phyloP scores from a whole-genome alignment of 1,140 invertebrate genomes.

The Hyphantria cunea region DNA sequence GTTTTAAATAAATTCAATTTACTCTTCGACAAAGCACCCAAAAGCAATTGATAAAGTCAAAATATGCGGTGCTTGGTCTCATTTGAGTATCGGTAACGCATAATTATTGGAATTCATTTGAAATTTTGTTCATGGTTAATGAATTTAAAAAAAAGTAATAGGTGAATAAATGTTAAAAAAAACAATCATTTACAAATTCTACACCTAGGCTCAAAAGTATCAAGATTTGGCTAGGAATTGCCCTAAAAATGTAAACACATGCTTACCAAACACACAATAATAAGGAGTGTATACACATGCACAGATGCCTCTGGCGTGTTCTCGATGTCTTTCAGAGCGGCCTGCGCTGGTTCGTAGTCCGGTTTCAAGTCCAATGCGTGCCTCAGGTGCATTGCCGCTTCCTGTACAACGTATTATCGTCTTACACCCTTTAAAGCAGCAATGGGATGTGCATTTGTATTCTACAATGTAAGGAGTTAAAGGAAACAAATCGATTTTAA shows the following conservation, averaged over 20 bases:
- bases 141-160: too few relatives aligned
- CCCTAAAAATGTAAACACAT: slow-evolving; percentile 1
- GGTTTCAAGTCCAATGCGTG: slow-evolving; percentile 92
- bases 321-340: slow-evolving; percentile 90
- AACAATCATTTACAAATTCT: too few relatives aligned
- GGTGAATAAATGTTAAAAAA: too few relatives aligned
- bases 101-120: too few relatives aligned
- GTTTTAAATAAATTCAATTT: too few relatives aligned
- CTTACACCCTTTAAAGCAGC: slow-evolving; percentile 17
- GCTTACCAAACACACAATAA: slow-evolving; percentile 91
- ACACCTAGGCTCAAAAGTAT: too few relatives aligned
- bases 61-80: too few relatives aligned
- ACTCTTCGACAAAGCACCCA: too few relatives aligned
- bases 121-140: too few relatives aligned
- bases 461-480: slow-evolving; percentile 1
- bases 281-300: slow-evolving; percentile 91
- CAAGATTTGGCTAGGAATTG: too few relatives aligned
- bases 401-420: slow-evolving; percentile 75
- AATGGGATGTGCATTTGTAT: slow-evolving; percentile 9
- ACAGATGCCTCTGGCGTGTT: slow-evolving; percentile 87
- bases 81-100: too few relatives aligned
- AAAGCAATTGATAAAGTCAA: too few relatives aligned
- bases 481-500: background rate
- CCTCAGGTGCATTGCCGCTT: slow-evolving; percentile 90
- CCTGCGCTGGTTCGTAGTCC: slow-evolving; percentile 89